A percentile compares a stretch with the other conserved stretches of the same genome.
Conservation (phyloP, 2,797 vertebrate genomes). For the Rhodeus uyekii region DNA sequence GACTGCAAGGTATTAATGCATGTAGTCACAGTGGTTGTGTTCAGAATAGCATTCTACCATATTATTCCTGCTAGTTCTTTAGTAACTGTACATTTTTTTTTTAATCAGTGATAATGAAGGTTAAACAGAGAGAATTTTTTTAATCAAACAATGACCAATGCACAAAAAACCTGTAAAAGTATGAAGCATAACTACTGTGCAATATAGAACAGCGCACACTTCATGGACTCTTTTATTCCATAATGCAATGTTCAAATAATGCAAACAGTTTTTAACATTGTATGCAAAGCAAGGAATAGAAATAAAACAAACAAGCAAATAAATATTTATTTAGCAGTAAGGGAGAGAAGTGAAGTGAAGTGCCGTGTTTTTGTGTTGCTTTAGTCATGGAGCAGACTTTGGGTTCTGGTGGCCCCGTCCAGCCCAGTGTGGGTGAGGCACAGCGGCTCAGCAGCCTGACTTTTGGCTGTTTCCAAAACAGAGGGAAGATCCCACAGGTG, state of each 20-base stretch:
- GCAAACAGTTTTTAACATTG: background rate
- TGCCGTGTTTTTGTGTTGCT: conserved; percentile 11
- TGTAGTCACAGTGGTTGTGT: background rate
- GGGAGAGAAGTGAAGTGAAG: too few species aligned
- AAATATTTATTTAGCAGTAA: background rate
- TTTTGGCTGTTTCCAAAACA: conserved; percentile 92
- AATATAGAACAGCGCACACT: background rate
- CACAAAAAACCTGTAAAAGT: background rate
- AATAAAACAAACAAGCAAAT: background rate
- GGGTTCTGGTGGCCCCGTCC: conserved; percentile 27
- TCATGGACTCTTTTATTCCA: background rate
- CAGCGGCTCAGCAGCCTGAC: conserved; percentile 92
- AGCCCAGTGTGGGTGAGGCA: conserved; percentile 78
- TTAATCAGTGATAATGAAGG: background rate
- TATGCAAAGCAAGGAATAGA: background rate
- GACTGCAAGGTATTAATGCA: conserved; percentile 81
- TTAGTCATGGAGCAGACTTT: conserved; percentile 71
- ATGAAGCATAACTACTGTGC: background rate
- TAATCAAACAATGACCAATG: background rate
- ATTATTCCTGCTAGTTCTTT: background rate
- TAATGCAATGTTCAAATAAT: background rate
- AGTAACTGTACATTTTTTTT: background rate
- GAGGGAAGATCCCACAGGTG: conserved; percentile 86
- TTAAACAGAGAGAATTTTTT: background rate
- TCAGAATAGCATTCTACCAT: background rate